A percentile compares a stretch with the other conserved stretches of the same genome.
Evolutionary conservation across 2,797 vertebrate species (phyloP).

Genomic region (Gymnothorax reevesii): DNA sequence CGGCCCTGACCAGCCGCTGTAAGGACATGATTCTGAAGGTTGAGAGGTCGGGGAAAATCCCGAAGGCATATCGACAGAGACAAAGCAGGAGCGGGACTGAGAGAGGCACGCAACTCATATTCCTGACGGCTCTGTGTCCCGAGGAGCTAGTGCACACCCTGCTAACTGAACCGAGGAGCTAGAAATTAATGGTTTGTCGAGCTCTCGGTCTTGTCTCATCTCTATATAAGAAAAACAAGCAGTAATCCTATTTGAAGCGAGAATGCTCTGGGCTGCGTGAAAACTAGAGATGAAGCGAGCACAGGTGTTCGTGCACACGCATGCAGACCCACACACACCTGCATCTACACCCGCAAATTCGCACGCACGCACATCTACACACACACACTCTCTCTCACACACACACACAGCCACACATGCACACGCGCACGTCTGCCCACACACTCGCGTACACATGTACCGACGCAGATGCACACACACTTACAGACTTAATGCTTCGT

Average conservation of each 20-base stretch:
- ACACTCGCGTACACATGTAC: no score
- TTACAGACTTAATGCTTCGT: no score
- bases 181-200: conserved; percentile 53
- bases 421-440: no score
- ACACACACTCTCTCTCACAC: neutral
- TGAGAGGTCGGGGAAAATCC: conserved; percentile 12
- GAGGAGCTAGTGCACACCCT: conserved; percentile 54
- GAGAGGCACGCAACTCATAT: conserved; percentile 36
- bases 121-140: conserved; percentile 38
- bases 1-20: conserved; percentile 8
- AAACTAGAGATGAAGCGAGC: conserved; percentile 40
- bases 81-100: conserved; percentile 1
- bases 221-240: conserved; percentile 46
- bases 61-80: conserved; percentile 4
- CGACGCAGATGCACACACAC: no score
- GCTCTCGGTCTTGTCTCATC: conserved; percentile 58
- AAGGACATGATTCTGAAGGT: conserved; percentile 21
- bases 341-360: conserved; percentile 41
- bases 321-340: conserved; percentile 36
- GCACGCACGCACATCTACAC: neutral
- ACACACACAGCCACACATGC: no score
- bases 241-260: conserved; percentile 67
- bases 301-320: conserved; percentile 44
- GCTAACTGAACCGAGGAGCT: conserved; percentile 53
- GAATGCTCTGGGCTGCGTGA: conserved; percentile 26